phyloP scores from a whole-genome alignment of 2,113 vertebrate species.

The Microtus oregoni region DNA sequence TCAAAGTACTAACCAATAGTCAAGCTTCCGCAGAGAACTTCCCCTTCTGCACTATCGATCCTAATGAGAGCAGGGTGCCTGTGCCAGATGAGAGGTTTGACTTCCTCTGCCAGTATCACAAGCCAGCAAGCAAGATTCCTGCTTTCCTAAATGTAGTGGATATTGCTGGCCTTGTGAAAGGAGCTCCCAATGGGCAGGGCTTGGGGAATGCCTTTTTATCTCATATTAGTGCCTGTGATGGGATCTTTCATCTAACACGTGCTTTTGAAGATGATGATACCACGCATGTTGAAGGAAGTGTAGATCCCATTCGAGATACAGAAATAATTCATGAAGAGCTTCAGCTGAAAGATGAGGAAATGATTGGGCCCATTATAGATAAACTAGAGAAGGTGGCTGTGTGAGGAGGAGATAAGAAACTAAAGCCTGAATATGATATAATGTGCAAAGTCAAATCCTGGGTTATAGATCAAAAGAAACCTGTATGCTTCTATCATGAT shows the following conservation, averaged over 20 bases:
- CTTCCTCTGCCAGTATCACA: conserved; percentile 95
- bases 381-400: conserved; percentile 97
- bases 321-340: conserved; percentile 97
- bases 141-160: conserved; percentile 98
- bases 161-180: conserved; percentile 98
- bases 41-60: conserved; percentile 98
- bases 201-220: conserved; percentile 98
- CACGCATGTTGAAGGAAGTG: conserved; percentile 96
- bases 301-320: conserved; percentile 97
- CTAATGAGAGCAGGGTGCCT: conserved; percentile 97
- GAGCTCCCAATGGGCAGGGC: conserved; percentile 96
- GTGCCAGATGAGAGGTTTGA: conserved; percentile 96
- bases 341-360: conserved; percentile 95
- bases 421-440: conserved; percentile 94
- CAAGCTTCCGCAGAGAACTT: conserved; percentile 95
- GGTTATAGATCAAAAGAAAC: too few relatives aligned
- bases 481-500: too few relatives aligned
- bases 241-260: conserved; percentile 98
- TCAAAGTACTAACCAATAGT: conserved; percentile 98
- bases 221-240: conserved; percentile 98
- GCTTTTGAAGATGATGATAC: conserved; percentile 99
- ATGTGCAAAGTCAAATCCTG: too few relatives aligned
- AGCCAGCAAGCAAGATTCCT: conserved; percentile 97
- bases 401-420: conserved; percentile 95
- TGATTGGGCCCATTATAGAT: conserved; percentile 94